These are phyloP conservation scores for Calidris pugnax DNA, from an alignment of 2,113 vertebrate genomes.

Conservation along the genomic window DNA sequence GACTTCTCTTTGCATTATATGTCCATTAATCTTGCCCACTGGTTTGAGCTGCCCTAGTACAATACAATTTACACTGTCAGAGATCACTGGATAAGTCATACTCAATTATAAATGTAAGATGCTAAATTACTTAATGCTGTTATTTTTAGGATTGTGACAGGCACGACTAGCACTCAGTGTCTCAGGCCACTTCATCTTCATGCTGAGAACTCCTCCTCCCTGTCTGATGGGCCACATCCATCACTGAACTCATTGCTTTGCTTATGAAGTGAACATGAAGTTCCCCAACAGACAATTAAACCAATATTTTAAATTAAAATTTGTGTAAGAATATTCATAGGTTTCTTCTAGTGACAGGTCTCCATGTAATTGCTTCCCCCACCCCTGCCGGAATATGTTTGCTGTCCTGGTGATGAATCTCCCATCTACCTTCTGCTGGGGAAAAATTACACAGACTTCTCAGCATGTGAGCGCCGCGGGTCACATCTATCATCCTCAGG, in stretches of 20 bases:
- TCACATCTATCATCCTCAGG: slow-evolving; percentile 63
- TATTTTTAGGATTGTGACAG: not conserved
- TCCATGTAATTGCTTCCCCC: slow-evolving; percentile 50
- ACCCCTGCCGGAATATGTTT: slow-evolving; percentile 23
- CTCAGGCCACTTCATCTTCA: not conserved
- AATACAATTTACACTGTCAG: not conserved
- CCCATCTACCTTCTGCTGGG: slow-evolving; percentile 18
- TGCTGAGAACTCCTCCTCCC: not conserved
- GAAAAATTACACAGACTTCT: slow-evolving; percentile 43
- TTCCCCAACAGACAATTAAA: slow-evolving; percentile 31
- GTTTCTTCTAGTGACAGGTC: slow-evolving; percentile 57
- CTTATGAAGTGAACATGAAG: slow-evolving; percentile 25
- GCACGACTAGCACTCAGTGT: not conserved
- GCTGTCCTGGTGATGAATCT: slow-evolving; percentile 69
- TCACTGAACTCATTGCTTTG: slow-evolving; percentile 1
- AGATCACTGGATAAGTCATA: not conserved
- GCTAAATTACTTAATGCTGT: not conserved
- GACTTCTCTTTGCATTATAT: not conserved
- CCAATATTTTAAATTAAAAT: slow-evolving; percentile 45
- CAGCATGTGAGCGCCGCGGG: not conserved
- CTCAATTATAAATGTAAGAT: not conserved
- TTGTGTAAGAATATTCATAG: slow-evolving; percentile 52
- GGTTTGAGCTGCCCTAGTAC: not conserved
- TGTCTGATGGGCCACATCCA: not conserved
- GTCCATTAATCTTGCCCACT: not conserved